These are phyloP conservation scores for Acheta domesticus DNA, from an alignment of 2,888 invertebrate species.

Conservation along the genomic window DNA sequence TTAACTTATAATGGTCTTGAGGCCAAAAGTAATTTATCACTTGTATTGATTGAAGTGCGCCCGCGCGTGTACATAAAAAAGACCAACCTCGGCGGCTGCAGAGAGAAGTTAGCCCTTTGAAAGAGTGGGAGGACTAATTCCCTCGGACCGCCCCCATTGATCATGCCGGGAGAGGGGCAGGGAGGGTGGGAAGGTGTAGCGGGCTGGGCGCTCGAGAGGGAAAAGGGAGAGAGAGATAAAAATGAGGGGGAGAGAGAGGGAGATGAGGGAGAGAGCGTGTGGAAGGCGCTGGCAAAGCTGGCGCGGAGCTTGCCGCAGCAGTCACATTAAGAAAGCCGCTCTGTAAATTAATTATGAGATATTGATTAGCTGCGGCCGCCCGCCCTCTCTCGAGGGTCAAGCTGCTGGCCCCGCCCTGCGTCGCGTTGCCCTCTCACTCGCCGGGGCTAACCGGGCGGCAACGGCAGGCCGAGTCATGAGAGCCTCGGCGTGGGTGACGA, in stretches of 20 bases:
- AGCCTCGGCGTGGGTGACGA: too few relatives aligned
- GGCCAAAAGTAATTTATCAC: background rate
- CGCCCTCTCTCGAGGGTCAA: too few relatives aligned
- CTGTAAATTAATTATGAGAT: background rate
- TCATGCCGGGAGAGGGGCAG: background rate
- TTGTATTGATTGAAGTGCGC: background rate
- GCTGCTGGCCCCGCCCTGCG: too few relatives aligned
- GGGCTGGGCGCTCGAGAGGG: background rate
- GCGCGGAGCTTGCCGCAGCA: background rate
- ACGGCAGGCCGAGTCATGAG: too few relatives aligned
- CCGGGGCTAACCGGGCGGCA: too few relatives aligned
- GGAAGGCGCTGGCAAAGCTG: background rate
- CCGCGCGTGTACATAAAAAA: background rate
- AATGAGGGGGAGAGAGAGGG: background rate
- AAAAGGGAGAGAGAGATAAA: background rate
- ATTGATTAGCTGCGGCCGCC: background rate
- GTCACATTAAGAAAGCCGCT: background rate
- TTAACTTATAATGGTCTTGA: background rate
- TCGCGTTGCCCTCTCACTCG: too few relatives aligned
- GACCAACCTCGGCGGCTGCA: background rate
- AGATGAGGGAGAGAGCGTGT: background rate
- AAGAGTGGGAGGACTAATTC: conserved; percentile 18
- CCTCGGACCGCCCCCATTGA: background rate
- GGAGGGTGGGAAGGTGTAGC: background rate
- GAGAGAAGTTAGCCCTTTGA: conserved; percentile 18